Evolutionary conservation across 2,113 vertebrate species (phyloP).

Genomic region (Dasyurus viverrinus): DNA sequence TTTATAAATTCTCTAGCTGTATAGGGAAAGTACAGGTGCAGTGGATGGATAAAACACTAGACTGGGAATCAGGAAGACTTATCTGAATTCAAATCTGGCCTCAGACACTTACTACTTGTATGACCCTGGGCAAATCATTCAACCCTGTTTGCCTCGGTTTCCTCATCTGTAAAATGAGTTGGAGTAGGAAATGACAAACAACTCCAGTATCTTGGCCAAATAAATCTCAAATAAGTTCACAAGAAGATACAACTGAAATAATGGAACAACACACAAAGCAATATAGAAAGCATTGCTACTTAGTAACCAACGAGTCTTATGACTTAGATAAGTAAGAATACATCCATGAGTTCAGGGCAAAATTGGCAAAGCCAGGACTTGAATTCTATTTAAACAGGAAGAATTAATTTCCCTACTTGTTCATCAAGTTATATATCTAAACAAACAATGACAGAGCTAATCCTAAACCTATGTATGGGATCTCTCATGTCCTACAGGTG

Average conservation of each 20-base stretch:
- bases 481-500: background rate
- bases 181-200: background rate
- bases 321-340: background rate
- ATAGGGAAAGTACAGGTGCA: background rate
- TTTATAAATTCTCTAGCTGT: background rate
- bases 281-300: background rate
- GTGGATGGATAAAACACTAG: no score
- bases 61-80: background rate
- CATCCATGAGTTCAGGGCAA: background rate
- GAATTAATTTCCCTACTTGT: background rate
- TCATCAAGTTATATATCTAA: background rate
- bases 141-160: background rate
- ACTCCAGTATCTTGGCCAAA: background rate
- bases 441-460: background rate
- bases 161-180: background rate
- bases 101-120: background rate
- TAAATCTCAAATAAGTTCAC: background rate
- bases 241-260: background rate
- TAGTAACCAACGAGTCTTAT: background rate
- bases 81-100: background rate
- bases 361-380: background rate
- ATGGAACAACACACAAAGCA: no score
- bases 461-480: background rate
- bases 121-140: background rate
- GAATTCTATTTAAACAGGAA: background rate